Percentiles rank a stretch among this genome's conserved stretches.
Evolutionary conservation across 2,797 vertebrate species (phyloP).

Genomic region (Coranthus polyacanthus): DNA sequence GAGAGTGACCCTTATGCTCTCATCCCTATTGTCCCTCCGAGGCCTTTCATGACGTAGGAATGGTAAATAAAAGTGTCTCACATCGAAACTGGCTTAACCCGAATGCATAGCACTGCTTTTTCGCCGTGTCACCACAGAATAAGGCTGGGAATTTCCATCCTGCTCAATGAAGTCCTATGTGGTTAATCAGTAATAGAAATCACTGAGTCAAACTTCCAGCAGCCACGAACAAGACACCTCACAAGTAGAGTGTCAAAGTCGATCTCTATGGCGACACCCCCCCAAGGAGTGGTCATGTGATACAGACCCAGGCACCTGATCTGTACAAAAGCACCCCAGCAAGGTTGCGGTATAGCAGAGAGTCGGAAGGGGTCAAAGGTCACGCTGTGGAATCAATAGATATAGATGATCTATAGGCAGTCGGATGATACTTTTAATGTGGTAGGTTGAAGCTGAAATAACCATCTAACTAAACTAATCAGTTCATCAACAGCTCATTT

Average conservation of each 20-base stretch:
- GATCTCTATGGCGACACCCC: slow-evolving; percentile 55
- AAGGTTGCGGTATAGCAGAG: slow-evolving; percentile 17
- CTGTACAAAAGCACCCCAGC: slow-evolving; percentile 7
- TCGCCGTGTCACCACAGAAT: slow-evolving; percentile 12
- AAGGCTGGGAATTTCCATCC: slow-evolving; percentile 51
- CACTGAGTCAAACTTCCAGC: slow-evolving; percentile 64
- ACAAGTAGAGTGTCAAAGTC: slow-evolving; percentile 21
- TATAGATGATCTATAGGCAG: background rate
- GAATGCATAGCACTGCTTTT: slow-evolving; percentile 13
- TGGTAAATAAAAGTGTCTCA: slow-evolving; percentile 36
- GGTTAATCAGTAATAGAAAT: slow-evolving; percentile 72
- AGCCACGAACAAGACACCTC: slow-evolving; percentile 67
- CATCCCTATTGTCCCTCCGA: background rate
- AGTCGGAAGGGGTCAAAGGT: slow-evolving; percentile 55
- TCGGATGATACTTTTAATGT: background rate
- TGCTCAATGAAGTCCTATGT: slow-evolving; percentile 44
- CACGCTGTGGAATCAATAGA: background rate
- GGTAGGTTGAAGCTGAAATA: slow-evolving; percentile 1
- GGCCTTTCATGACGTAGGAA: slow-evolving; percentile 22
- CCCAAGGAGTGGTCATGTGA: slow-evolving; percentile 58
- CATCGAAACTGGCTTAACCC: slow-evolving; percentile 39
- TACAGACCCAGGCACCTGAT: slow-evolving; percentile 48
- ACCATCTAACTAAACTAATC: background rate
- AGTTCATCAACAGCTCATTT: background rate
- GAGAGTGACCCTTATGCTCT: slow-evolving; percentile 13